Percentiles rank a stretch among this genome's conserved stretches.
Conservation (phyloP, 2,113 vertebrate species). For the Phocoena sinus region DNA sequence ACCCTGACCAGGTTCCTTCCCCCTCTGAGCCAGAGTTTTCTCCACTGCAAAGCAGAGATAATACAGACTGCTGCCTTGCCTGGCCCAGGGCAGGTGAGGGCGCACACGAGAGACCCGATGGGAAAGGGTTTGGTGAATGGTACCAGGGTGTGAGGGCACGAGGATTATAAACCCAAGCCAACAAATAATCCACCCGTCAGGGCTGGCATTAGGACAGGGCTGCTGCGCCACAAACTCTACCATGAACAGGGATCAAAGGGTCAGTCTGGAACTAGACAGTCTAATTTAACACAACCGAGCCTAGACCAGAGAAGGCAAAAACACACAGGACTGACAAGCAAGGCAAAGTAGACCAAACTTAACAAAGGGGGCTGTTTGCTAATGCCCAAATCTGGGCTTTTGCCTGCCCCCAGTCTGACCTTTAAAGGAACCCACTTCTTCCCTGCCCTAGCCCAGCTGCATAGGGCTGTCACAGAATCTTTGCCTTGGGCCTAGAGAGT, state of each 20-base stretch:
- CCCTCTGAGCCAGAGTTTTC: not conserved
- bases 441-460: not conserved
- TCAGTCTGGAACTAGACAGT: not conserved
- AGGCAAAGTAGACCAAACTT: not conserved
- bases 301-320: not conserved
- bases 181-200: no score
- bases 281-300: not conserved
- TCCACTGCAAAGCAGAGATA: not conserved
- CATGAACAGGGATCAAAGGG: not conserved
- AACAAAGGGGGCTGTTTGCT: not conserved
- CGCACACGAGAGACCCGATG: not conserved
- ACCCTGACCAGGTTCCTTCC: not conserved
- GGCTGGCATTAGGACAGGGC: not conserved
- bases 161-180: not conserved
- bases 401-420: not conserved
- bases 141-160: fast-evolving
- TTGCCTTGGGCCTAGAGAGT: not conserved
- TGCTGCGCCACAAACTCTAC: not conserved
- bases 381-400: not conserved
- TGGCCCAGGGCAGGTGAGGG: not conserved
- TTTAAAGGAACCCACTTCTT: not conserved
- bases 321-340: not conserved
- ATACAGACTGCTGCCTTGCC: not conserved
- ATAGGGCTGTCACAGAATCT: not conserved
- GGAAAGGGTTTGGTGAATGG: not conserved